Evolutionary conservation across 2,888 invertebrate genomes (phyloP).

Genomic region (Ormyrus nitidulus): DNA sequence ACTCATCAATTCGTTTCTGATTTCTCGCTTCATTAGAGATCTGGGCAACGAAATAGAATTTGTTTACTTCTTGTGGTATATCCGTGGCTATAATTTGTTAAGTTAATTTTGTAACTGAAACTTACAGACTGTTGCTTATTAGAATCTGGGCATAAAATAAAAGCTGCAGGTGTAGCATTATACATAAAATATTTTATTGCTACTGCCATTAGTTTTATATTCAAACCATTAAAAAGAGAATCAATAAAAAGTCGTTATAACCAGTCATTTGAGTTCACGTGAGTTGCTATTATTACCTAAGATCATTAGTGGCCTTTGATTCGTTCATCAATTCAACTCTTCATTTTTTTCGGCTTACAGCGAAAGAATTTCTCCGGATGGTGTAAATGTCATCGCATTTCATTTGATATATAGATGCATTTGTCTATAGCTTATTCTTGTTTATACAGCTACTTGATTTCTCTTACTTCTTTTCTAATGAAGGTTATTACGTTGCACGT

Average conservation of each 20-base stretch:
- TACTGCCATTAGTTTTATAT: too few relatives aligned
- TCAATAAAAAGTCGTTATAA: too few relatives aligned
- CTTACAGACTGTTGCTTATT: too few relatives aligned
- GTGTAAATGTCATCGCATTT: too few relatives aligned
- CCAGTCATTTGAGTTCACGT: too few relatives aligned
- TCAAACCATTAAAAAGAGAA: too few relatives aligned
- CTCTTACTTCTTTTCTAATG: neutral
- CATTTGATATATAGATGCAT: neutral
- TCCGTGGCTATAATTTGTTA: too few relatives aligned
- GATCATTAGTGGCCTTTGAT: too few relatives aligned
- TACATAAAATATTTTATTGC: neutral
- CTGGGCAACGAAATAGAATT: neutral
- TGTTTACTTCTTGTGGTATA: neutral
- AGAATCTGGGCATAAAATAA: too few relatives aligned
- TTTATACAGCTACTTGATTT: neutral
- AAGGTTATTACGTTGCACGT: neutral
- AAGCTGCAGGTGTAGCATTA: too few relatives aligned
- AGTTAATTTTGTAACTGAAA: too few relatives aligned
- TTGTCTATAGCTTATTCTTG: neutral
- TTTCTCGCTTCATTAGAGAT: slow-evolving; percentile 7
- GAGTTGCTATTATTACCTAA: too few relatives aligned
- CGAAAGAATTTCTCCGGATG: neutral
- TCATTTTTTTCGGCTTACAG: neutral
- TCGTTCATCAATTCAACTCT: neutral
- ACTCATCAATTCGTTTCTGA: slow-evolving; percentile 1